These are phyloP conservation scores for Melanogrammus aeglefinus DNA, from an alignment of 2,797 vertebrate species.

Conservation along the genomic window DNA sequence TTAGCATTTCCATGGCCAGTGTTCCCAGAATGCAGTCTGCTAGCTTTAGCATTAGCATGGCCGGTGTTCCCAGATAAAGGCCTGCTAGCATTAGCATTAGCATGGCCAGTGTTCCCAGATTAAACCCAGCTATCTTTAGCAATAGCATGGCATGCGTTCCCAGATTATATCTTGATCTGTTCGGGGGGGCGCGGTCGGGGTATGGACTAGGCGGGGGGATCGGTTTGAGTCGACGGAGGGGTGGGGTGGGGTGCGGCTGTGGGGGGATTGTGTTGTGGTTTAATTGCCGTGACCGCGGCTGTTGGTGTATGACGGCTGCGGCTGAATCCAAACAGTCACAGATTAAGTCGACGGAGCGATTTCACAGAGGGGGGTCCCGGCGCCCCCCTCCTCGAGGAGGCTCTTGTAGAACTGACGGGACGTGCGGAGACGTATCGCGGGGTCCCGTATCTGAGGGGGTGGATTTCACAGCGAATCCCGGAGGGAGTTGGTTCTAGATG, in stretches of 20 bases:
- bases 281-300: background rate
- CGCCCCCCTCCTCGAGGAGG: too few relatives aligned
- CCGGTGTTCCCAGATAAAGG: too few relatives aligned
- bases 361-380: background rate
- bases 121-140: too few relatives aligned
- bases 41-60: too few relatives aligned
- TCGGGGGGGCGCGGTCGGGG: background rate
- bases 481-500: background rate
- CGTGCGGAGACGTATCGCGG: background rate
- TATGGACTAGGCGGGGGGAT: constrained; percentile 24
- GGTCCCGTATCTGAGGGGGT: background rate
- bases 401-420: background rate
- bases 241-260: background rate
- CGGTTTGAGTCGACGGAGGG: constrained; percentile 61
- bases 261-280: background rate
- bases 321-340: background rate
- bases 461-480: constrained; percentile 4
- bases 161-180: too few relatives aligned
- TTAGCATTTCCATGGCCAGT: too few relatives aligned
- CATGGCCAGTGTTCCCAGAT: too few relatives aligned
- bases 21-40: too few relatives aligned
- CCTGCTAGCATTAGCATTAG: too few relatives aligned
- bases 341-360: background rate
- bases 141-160: too few relatives aligned
- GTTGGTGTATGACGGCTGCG: background rate